These are phyloP conservation scores for Clavelina lepadiformis DNA, from an alignment of 23 tunicate genomes.

Conservation along the genomic window DNA sequence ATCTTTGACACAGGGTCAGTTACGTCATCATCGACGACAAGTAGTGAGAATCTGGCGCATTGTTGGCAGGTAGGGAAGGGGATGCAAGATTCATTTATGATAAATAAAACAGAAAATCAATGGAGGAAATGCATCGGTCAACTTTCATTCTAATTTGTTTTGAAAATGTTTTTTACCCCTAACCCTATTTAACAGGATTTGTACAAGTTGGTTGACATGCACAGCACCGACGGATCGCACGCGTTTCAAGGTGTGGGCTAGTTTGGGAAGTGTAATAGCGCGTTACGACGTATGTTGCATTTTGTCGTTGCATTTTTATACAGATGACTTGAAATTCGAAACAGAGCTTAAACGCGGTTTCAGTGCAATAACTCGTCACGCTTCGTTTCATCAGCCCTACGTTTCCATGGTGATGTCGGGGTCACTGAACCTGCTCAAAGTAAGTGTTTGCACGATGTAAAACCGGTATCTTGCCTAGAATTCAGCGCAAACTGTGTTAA, in stretches of 20 bases:
- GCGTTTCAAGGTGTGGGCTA: neutral
- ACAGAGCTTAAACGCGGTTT: neutral
- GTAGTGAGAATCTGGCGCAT: slow-evolving; percentile 35
- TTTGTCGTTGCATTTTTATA: neutral
- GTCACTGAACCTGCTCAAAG: neutral
- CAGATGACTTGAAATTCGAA: slow-evolving; percentile 5
- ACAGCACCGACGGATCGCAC: slow-evolving; percentile 19
- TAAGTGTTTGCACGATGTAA: neutral
- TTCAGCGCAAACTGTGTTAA: no score
- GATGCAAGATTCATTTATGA: neutral
- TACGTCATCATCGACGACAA: slow-evolving; percentile 38
- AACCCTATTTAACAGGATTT: slow-evolving; percentile 29
- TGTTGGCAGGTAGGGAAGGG: slow-evolving; percentile 63
- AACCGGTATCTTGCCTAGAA: no score
- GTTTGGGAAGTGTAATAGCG: neutral
- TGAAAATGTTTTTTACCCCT: no score
- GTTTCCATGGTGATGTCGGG: slow-evolving; percentile 1
- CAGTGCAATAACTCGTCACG: neutral
- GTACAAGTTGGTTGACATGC: slow-evolving; percentile 56
- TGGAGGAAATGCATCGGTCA: no score
- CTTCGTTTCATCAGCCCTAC: neutral
- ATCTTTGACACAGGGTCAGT: slow-evolving; percentile 3
- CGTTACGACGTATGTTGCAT: neutral
- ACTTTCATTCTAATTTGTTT: no score
- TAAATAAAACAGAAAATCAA: no score